Percentiles rank a stretch among this genome's conserved stretches.
Evolutionary conservation across 2,797 vertebrate genomes (phyloP).

Genomic region (Threskiornis aethiopicus): DNA sequence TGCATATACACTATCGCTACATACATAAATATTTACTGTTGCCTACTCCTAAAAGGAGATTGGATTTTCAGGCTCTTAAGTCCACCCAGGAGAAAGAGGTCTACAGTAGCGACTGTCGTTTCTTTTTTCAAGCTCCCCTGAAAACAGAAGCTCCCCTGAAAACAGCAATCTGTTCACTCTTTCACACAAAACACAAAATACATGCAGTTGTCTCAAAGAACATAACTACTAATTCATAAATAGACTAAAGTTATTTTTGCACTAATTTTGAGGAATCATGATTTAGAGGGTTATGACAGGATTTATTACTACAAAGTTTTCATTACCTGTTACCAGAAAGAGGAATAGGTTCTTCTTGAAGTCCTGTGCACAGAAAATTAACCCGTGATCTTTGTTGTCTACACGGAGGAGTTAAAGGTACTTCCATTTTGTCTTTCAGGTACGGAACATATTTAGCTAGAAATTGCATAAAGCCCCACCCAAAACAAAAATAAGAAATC

Average conservation of each 20-base stretch:
- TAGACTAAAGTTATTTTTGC: neutral
- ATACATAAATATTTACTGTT: neutral
- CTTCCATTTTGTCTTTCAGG: slow-evolving; percentile 77
- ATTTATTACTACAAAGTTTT: neutral
- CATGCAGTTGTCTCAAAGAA: neutral
- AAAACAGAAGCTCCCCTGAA: neutral
- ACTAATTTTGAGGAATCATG: neutral
- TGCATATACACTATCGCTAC: neutral
- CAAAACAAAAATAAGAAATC: neutral
- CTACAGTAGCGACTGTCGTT: neutral
- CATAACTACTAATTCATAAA: neutral
- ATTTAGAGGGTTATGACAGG: neutral
- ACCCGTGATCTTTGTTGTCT: slow-evolving; percentile 12
- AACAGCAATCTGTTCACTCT: neutral
- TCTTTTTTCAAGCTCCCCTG: neutral
- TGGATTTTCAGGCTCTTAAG: neutral
- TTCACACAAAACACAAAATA: neutral
- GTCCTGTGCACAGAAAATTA: slow-evolving; percentile 48
- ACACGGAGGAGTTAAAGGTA: slow-evolving; percentile 71
- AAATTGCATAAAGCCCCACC: neutral
- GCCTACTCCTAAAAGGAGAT: neutral
- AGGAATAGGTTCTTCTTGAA: slow-evolving; percentile 75
- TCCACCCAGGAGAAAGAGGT: neutral
- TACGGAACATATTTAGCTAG: slow-evolving; percentile 66
- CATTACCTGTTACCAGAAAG: slow-evolving; percentile 75